Conservation (phyloP, 2,888 invertebrate species). For the Brachypalpus laphriformis region DNA sequence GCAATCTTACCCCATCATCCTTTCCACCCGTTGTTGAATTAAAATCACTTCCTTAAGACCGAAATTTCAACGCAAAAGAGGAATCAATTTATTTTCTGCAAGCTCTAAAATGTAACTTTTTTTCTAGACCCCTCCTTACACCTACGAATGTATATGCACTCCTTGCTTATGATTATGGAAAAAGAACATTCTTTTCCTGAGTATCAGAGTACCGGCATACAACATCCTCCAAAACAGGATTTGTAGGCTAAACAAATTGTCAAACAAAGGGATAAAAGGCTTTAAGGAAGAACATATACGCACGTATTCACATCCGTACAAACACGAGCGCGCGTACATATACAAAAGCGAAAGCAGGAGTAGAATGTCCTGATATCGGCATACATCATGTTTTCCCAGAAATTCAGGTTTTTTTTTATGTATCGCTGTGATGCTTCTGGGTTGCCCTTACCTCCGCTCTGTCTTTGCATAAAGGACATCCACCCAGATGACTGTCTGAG, state of each 20-base stretch:
- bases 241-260: conserved; percentile 68
- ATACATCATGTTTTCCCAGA: conserved; percentile 37
- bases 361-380: conserved; percentile 31
- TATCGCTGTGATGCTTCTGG: neutral
- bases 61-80: conserved; percentile 15
- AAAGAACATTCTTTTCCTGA: conserved; percentile 17
- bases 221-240: conserved; percentile 57
- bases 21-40: neutral
- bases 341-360: neutral
- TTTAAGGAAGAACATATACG: conserved; percentile 41
- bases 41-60: conserved; percentile 34
- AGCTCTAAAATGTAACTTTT: conserved; percentile 8
- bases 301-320: conserved; percentile 4
- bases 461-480: neutral
- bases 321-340: neutral
- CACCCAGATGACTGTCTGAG: conserved; percentile 6
- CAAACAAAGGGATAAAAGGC: conserved; percentile 63
- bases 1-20: neutral
- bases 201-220: conserved; percentile 17
- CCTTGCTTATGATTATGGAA: conserved; percentile 39
- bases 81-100: conserved; percentile 44
- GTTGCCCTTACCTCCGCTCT: neutral
- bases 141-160: neutral
- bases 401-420: neutral
- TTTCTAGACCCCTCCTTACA: neutral